phyloP scores from a whole-genome alignment of 2,113 vertebrate species.

The Elanus axillaris region DNA sequence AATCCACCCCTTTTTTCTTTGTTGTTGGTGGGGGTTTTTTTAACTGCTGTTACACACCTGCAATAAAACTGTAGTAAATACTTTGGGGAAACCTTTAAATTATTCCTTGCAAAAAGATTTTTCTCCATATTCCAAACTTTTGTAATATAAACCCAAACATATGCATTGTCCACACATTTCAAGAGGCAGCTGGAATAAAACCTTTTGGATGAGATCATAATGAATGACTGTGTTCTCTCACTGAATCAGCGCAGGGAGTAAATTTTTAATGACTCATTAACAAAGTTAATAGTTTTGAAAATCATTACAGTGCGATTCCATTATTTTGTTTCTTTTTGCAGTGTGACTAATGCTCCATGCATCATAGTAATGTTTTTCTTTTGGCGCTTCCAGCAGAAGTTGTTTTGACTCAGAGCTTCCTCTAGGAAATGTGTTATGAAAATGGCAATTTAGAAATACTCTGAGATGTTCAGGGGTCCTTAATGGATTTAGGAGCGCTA shows the following conservation, averaged over 20 bases:
- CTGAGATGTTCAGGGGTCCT: not conserved
- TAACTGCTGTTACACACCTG: not conserved
- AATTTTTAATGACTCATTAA: slow-evolving; percentile 66
- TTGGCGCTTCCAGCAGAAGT: not conserved
- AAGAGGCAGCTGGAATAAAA: slow-evolving; percentile 7
- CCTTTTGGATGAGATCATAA: slow-evolving; percentile 32
- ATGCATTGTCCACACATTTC: not conserved
- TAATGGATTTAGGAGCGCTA: not conserved
- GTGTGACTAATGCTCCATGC: slow-evolving; percentile 17
- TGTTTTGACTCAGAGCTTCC: not conserved
- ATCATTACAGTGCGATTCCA: slow-evolving; percentile 15
- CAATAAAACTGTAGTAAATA: not conserved
- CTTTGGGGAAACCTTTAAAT: not conserved
- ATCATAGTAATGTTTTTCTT: slow-evolving; percentile 50
- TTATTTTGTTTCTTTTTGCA: slow-evolving; percentile 56
- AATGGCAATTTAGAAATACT: not conserved
- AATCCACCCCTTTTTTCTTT: not conserved
- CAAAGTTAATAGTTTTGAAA: slow-evolving; percentile 61
- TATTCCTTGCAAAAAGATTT: not conserved
- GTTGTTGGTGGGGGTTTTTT: not conserved
- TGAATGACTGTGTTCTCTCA: slow-evolving; percentile 21
- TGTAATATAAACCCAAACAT: not conserved
- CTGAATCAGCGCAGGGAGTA: slow-evolving; percentile 8
- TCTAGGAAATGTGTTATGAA: not conserved
- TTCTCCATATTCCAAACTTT: not conserved